These are phyloP conservation scores for Antechinus flavipes DNA, from an alignment of 2,113 vertebrate species.

Conservation along the genomic window DNA sequence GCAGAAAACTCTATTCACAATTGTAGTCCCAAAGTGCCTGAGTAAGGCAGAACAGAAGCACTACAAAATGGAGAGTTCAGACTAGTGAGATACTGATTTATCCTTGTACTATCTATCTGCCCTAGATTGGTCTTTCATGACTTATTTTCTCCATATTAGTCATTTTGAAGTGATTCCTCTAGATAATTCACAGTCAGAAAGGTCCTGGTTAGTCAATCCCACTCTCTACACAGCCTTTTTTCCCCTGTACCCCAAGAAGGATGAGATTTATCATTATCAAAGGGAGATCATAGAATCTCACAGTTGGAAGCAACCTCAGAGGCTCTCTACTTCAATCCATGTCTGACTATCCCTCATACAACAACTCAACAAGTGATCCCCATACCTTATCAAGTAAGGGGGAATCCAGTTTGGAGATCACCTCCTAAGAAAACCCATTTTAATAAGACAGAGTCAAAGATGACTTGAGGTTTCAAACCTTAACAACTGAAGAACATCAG, in stretches of 20 bases:
- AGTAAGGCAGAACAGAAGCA: not conserved
- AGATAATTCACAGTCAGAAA: not conserved
- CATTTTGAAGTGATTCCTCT: not conserved
- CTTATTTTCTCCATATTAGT: not conserved
- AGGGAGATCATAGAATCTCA: not conserved
- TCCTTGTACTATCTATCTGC: not conserved
- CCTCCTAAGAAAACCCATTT: not conserved
- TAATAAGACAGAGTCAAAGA: not conserved
- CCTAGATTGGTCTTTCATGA: not conserved
- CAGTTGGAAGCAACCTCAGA: not conserved
- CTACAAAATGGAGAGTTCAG: not conserved
- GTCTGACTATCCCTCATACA: not conserved
- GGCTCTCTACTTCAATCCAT: not conserved
- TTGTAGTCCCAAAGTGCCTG: not conserved
- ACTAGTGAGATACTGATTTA: not conserved
- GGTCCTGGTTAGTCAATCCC: not conserved
- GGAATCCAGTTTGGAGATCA: not conserved
- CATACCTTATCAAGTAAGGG: not conserved
- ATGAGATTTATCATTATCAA: not conserved
- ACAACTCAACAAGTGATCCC: not conserved
- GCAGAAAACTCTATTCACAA: not conserved
- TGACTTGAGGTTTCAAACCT: not conserved
- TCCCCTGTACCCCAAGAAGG: not conserved
- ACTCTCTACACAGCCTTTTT: not conserved
- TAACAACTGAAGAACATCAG: not conserved